Evolutionary conservation across 2,797 vertebrate species (phyloP).

Genomic region (Vultur gryphus): DNA sequence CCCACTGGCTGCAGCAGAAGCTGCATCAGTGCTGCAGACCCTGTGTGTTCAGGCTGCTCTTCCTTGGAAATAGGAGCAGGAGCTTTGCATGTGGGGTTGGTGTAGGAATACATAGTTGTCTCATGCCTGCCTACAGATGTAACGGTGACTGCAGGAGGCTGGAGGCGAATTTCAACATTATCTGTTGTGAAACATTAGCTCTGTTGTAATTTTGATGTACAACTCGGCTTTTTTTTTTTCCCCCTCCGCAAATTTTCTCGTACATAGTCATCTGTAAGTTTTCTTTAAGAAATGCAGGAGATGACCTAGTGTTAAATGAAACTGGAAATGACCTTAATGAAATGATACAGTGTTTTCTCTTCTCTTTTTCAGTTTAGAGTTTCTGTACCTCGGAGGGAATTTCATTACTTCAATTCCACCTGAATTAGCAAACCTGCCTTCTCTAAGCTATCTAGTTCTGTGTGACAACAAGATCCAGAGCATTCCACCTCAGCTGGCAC

Average conservation of each 20-base stretch:
- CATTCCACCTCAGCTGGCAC: constrained; percentile 93
- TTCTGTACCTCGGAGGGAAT: constrained; percentile 96
- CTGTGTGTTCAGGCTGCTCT: background rate
- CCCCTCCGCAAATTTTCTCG: background rate
- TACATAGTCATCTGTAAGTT: background rate
- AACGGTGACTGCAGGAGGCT: background rate
- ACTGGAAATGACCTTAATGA: background rate
- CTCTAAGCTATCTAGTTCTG: constrained; percentile 90
- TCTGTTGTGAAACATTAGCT: background rate
- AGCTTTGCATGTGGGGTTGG: background rate
- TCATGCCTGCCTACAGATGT: background rate
- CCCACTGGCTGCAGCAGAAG: background rate
- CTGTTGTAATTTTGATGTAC: background rate
- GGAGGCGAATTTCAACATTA: background rate
- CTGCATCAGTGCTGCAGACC: background rate
- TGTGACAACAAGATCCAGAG: constrained; percentile 99
- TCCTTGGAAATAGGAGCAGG: background rate
- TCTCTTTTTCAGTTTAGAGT: constrained; percentile 84
- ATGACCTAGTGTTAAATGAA: background rate
- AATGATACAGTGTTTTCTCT: background rate
- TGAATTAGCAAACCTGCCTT: constrained; percentile 91
- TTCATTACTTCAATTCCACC: constrained; percentile 92
- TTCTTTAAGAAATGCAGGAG: background rate
- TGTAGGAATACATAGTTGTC: background rate
- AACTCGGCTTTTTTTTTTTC: background rate